Base-by-base conservation (phyloP, 1,140 invertebrate species). In the Drosophila miranda region DNA sequence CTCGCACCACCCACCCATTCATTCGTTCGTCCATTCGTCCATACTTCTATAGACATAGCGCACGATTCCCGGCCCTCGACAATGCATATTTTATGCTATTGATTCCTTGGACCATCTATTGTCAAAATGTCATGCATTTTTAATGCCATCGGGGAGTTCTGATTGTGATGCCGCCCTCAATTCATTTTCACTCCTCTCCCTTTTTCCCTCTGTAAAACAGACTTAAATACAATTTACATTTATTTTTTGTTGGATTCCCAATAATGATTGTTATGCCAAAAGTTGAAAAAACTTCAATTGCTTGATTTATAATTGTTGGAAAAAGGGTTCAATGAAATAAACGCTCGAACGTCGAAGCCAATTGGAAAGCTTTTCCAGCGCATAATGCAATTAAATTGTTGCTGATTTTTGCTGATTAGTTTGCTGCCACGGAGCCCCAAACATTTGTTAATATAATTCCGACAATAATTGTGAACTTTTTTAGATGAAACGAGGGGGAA, bases 41-140 rank as follows among this genome's bases (percentile, higher is more conserved):
- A 41, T 11, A n/a, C 44, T 46, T 42, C 43, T 13, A 13, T 13
- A 38, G 34, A 13, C 13, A 13, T 1, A 13, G 34, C 8, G 30
- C 30, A 30, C 28, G 5, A 8, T 30, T 9, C 48, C 44, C 49
- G 38, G 19, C 38, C 45, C 56, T 46, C 54, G 68, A 64, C 79
- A 86, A 86, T 84, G 81, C 82, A 84, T 84, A 86, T 84, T 84
- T 86, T 60, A 84, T 84, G 77, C 70, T 87, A 81, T 87, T 74
- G 81, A 86, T 84, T 84, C 60, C 73, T 87, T 84, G 60, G 56
- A 34, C 63, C 73, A 81, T 84, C 80, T 86, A 84, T 84, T 84
- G 82, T 86, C 81, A 86, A 76, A 84, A 74, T 84, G 81, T 84
- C 81, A 87, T 84, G 50, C 73, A 84, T 84, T 77, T 87, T 74